Percentiles rank a stretch among this genome's conserved stretches.
Evolutionary conservation across 2,113 vertebrate genomes (phyloP).

Genomic region (Cynopterus brachyotis): DNA sequence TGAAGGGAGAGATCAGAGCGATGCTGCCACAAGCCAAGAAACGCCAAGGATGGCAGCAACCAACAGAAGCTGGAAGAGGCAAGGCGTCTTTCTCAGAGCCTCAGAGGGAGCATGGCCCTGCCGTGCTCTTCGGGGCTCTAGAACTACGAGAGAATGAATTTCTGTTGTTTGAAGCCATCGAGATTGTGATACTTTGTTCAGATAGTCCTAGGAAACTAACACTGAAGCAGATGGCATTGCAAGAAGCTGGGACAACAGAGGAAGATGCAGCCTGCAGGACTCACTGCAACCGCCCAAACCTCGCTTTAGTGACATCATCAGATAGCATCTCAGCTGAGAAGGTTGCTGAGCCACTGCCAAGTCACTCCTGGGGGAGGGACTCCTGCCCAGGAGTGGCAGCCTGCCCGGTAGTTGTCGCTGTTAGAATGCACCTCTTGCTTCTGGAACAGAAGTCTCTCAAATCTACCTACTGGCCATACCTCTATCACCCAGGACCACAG

Average conservation of each 20-base stretch:
- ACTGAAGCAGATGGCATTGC: not conserved
- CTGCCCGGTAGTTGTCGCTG: not conserved
- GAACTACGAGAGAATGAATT: not conserved
- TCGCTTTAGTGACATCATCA: not conserved
- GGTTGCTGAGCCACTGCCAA: not conserved
- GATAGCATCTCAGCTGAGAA: not conserved
- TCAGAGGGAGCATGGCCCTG: not conserved
- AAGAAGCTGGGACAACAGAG: not conserved
- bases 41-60: not conserved
- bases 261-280: not conserved
- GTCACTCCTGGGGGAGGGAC: not conserved
- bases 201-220: not conserved
- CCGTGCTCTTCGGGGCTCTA: not conserved
- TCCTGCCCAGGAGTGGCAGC: rapidly evolving
- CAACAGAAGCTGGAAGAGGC: not conserved
- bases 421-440: not conserved
- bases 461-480: not conserved
- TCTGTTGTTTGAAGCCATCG: too few species aligned
- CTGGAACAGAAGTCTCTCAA: not conserved
- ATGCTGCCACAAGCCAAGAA: not conserved
- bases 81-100: not conserved
- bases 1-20: too few species aligned
- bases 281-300: not conserved
- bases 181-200: not conserved
- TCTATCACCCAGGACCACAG: not conserved